phyloP scores from a whole-genome alignment of 2,113 vertebrate species.

The Regulus satrapa region DNA sequence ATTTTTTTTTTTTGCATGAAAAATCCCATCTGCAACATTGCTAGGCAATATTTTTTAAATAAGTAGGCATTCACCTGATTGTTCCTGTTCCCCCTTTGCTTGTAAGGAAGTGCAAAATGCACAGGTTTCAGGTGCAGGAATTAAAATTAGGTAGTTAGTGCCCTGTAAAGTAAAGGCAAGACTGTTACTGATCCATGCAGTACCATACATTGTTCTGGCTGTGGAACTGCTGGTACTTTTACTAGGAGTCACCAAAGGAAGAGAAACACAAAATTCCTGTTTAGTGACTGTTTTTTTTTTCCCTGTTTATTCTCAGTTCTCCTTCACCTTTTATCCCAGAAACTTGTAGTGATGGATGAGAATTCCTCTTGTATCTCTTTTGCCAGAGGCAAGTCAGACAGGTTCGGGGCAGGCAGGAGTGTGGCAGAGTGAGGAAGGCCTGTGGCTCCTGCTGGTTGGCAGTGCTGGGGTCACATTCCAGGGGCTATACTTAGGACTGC shows the following conservation, averaged over 20 bases:
- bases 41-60: background rate
- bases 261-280: background rate
- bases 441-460: background rate
- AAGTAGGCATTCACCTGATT: background rate
- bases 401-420: background rate
- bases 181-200: background rate
- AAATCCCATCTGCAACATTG: background rate
- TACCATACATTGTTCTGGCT: background rate
- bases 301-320: background rate
- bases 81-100: background rate
- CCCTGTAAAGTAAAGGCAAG: background rate
- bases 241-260: background rate
- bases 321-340: background rate
- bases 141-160: background rate
- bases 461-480: slow-evolving; percentile 31
- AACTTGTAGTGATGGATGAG: background rate
- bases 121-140: background rate
- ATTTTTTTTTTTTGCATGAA: background rate
- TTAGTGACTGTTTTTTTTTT: background rate
- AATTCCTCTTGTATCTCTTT: background rate
- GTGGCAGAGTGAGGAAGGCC: background rate
- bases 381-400: background rate
- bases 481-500: slow-evolving; percentile 68
- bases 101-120: background rate
- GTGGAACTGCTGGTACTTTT: background rate